A percentile compares a stretch with the other conserved stretches of the same genome.
phyloP scores from a whole-genome alignment of 64 coral and sea anemone genomes.

The Anthopleura sola region DNA sequence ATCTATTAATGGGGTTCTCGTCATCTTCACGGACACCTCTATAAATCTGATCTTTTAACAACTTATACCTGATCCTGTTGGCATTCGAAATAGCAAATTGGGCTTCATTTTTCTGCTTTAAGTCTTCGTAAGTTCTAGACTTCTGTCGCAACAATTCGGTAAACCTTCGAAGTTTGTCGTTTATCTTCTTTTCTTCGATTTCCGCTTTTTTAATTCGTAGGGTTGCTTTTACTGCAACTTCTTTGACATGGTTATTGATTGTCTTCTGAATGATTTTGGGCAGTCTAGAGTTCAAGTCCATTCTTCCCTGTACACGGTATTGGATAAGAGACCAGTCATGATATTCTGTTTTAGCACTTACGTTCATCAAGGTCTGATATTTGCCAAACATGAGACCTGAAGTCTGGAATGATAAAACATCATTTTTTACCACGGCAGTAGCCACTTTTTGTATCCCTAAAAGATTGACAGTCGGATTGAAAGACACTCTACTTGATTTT shows the following conservation, averaged over 20 bases:
- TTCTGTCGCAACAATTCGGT: neutral
- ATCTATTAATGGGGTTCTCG: too few relatives aligned
- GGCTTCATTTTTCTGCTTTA: neutral
- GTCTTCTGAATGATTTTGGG: neutral
- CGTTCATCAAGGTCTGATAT: neutral
- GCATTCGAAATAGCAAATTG: neutral
- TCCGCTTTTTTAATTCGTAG: neutral
- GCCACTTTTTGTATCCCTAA: neutral
- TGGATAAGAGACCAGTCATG: neutral
- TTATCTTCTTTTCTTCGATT: neutral
- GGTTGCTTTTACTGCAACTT: neutral
- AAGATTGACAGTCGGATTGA: neutral
- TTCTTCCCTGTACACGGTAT: neutral
- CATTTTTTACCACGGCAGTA: neutral
- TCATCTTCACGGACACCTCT: neutral
- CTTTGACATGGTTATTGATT: neutral
- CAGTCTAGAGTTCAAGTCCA: neutral
- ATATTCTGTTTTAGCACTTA: neutral
- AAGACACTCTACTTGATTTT: neutral
- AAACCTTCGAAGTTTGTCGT: neutral
- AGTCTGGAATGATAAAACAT: neutral
- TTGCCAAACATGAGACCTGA: slow-evolving; percentile 1
- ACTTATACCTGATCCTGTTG: neutral
- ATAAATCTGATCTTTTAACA: neutral
- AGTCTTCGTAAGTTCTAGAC: neutral